These are phyloP conservation scores for Bombus waltoni DNA, from an alignment of 1,140 invertebrate species.

Conservation along the genomic window DNA sequence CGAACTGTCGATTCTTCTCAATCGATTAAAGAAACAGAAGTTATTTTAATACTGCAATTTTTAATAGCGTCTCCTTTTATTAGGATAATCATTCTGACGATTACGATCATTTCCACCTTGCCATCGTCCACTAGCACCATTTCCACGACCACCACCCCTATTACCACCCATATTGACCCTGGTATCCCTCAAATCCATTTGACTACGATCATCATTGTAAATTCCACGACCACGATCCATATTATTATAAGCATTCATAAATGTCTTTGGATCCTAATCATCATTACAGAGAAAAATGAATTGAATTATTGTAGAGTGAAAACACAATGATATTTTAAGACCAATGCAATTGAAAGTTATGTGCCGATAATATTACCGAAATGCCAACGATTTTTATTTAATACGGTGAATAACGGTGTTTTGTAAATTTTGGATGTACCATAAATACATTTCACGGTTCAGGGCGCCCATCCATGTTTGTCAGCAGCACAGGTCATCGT, in stretches of 20 bases:
- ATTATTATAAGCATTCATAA: constrained; percentile 82
- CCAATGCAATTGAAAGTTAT: constrained; percentile 15
- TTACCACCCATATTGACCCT: constrained; percentile 80
- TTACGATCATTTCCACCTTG: constrained; percentile 77
- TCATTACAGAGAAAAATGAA: constrained; percentile 19
- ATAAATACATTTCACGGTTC: constrained; percentile 74
- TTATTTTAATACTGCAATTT: constrained; percentile 3
- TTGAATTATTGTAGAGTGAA: constrained; percentile 13
- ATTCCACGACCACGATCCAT: constrained; percentile 80
- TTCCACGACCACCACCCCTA: constrained; percentile 69
- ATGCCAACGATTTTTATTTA: constrained; percentile 46
- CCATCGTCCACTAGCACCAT: constrained; percentile 74
- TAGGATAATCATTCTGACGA: constrained; percentile 82
- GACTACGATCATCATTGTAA: constrained; percentile 81
- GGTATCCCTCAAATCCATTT: constrained; percentile 82
- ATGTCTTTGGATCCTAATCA: constrained; percentile 80
- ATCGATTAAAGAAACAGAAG: constrained; percentile 8
- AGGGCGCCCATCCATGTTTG: constrained; percentile 81
- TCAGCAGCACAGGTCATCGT: constrained; percentile 83
- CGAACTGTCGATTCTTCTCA: constrained; percentile 12
- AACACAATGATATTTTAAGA: not conserved
- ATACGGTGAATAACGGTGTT: constrained; percentile 54
- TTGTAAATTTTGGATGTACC: constrained; percentile 68
- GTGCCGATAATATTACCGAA: constrained; percentile 5
- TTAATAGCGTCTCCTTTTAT: constrained; percentile 82